These are phyloP conservation scores for Trinectes maculatus DNA, from an alignment of 2,113 vertebrate species.

Conservation along the genomic window DNA sequence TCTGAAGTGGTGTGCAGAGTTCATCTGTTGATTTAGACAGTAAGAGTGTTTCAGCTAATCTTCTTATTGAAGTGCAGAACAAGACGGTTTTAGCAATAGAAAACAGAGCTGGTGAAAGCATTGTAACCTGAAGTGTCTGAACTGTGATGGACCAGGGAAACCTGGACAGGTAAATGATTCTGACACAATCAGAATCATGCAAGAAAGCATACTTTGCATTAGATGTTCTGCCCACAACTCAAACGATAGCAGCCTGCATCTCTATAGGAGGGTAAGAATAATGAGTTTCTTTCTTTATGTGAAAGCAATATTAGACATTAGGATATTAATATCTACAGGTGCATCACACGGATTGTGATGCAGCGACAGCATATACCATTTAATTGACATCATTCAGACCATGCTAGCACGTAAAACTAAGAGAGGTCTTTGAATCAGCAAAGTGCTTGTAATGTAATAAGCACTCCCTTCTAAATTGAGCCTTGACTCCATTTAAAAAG, in stretches of 20 bases:
- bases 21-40: slow-evolving; percentile 58
- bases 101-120: slow-evolving; percentile 44
- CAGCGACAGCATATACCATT: slow-evolving; percentile 62
- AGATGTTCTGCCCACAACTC: slow-evolving; percentile 8
- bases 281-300: slow-evolving; percentile 32
- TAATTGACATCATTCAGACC: slow-evolving; percentile 76
- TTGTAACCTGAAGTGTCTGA: slow-evolving; percentile 9
- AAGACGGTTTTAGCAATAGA: slow-evolving; percentile 25
- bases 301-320: slow-evolving; percentile 34
- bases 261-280: background rate
- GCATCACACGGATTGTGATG: slow-evolving; percentile 43
- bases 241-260: background rate
- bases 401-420: slow-evolving; percentile 57
- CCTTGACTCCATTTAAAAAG: slow-evolving; percentile 80
- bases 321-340: slow-evolving; percentile 56
- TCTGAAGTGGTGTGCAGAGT: slow-evolving; percentile 56
- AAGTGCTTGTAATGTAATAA: slow-evolving; percentile 83
- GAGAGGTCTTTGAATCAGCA: slow-evolving; percentile 74
- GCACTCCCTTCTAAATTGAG: slow-evolving; percentile 81
- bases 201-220: slow-evolving; percentile 40
- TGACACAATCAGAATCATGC: slow-evolving; percentile 44
- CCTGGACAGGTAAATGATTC: slow-evolving; percentile 27
- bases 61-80: slow-evolving; percentile 43
- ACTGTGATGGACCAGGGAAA: slow-evolving; percentile 2
- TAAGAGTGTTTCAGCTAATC: slow-evolving; percentile 48